Percentiles rank a stretch among this genome's conserved stretches.
These are phyloP conservation scores for Myiozetetes cayanensis DNA, from an alignment of 2,113 vertebrate genomes.

Conservation along the genomic window DNA sequence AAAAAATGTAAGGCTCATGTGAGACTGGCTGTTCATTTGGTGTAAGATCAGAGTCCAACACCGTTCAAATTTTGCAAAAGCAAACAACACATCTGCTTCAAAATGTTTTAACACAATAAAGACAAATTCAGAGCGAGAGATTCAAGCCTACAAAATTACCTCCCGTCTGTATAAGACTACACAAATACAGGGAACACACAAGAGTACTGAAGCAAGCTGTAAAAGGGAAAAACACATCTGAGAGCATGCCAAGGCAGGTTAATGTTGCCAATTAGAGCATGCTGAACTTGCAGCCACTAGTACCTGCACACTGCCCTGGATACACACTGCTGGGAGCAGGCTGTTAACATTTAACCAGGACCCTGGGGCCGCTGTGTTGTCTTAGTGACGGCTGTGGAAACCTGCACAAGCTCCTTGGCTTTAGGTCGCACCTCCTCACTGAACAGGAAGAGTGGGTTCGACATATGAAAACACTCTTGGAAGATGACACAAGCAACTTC, in stretches of 20 bases:
- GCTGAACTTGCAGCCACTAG: slow-evolving; percentile 13
- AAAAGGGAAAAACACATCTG: neutral
- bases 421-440: neutral
- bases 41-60: neutral
- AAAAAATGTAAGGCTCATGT: neutral
- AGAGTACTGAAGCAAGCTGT: neutral
- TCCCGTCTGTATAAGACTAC: neutral
- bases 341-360: slow-evolving; percentile 41
- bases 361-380: fast-evolving
- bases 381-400: neutral
- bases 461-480: neutral
- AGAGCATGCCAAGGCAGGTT: neutral
- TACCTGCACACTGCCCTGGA: neutral
- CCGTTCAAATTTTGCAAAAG: neutral
- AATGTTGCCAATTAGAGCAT: neutral
- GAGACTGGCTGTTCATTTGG: neutral
- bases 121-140: neutral
- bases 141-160: neutral
- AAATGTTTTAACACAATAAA: neutral
- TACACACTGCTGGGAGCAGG: neutral
- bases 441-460: neutral
- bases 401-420: neutral
- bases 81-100: neutral
- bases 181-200: neutral
- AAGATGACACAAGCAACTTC: neutral